Evolutionary conservation across 2,797 vertebrate species (phyloP).

Genomic region (Schizothorax lantsangensis): DNA sequence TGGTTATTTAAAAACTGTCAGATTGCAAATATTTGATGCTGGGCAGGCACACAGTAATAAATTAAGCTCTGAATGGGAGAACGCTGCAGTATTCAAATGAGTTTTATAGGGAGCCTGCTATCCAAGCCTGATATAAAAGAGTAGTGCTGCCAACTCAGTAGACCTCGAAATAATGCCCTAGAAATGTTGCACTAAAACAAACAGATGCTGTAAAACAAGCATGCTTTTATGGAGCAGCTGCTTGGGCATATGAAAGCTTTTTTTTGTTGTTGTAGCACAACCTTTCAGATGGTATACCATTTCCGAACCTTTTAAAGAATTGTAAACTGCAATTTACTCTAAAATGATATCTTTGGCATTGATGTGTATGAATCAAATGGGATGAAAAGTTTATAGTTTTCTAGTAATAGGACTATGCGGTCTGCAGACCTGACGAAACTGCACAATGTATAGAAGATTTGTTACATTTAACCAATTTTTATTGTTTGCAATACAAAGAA

Average conservation of each 20-base stretch:
- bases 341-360: neutral
- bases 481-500: neutral
- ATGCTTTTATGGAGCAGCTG: conserved; percentile 50
- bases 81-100: conserved; percentile 20
- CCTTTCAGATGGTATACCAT: conserved; percentile 16
- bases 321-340: conserved; percentile 1
- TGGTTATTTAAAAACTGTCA: conserved; percentile 31
- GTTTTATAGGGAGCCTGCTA: conserved; percentile 15
- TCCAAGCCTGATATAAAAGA: conserved; percentile 16
- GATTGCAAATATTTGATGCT: conserved; percentile 41
- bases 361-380: neutral
- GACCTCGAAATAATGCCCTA: conserved; percentile 41
- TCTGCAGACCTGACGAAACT: neutral
- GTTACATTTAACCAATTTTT: neutral
- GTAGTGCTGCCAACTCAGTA: conserved; percentile 34
- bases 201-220: conserved; percentile 55
- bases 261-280: conserved; percentile 34
- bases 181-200: conserved; percentile 48
- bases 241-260: conserved; percentile 19
- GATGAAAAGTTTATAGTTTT: neutral
- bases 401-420: neutral
- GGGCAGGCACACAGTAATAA: conserved; percentile 23
- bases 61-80: conserved; percentile 27
- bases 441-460: neutral
- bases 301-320: conserved; percentile 12